Base-by-base conservation (phyloP, 2,797 vertebrate genomes). In the Chloroceryle amazona region DNA sequence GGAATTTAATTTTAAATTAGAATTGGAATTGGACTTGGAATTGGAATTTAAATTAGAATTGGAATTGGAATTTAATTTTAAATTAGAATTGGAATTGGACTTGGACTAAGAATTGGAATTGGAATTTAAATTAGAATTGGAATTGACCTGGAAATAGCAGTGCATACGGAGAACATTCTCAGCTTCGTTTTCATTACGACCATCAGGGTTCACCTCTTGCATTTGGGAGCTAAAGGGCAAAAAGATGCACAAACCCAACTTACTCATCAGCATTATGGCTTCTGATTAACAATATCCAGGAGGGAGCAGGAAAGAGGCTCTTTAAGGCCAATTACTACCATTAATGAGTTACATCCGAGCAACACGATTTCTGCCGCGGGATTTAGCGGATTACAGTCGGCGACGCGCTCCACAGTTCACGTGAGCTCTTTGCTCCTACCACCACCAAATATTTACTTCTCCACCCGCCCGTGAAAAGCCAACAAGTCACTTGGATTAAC, bases 261-360 rank as follows among this genome's bases (percentile, higher is more conserved):
- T 54, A 9, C 46, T 74, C 57, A 85, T 62, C 81, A 21, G 55
- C 63, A 4, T 44, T 81, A 63, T 15, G 58, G 33, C 35, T 95
- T 83, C 93, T 95, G 68, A 63, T 71, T 93, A 94, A 57, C 93
- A 79, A 89, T 76, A 86, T 96, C 81, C 91, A 92, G 71, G 73
- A 33, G 78, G 84, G 78, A 95, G 65, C 39, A 49, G 55, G n/a
- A 86, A 71, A 96, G 31, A 12, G 52, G 28, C n/a, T 61, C 17
- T 83, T 95, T 90, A 95, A 95, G 86, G 70, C 60, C 66, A 95
- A 61, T 94, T 95, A 65, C 54, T 61, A 20, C 79, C 70, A 89
- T 79, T 95, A 93, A 76, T 58, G 51, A 96, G 60, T 78, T 95
- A 89, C 74, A 15, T 62, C 78, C 55, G 68, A 91, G 86, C 54